phyloP scores from a whole-genome alignment of 2,888 invertebrate genomes.

The Sipunculus nudus region DNA sequence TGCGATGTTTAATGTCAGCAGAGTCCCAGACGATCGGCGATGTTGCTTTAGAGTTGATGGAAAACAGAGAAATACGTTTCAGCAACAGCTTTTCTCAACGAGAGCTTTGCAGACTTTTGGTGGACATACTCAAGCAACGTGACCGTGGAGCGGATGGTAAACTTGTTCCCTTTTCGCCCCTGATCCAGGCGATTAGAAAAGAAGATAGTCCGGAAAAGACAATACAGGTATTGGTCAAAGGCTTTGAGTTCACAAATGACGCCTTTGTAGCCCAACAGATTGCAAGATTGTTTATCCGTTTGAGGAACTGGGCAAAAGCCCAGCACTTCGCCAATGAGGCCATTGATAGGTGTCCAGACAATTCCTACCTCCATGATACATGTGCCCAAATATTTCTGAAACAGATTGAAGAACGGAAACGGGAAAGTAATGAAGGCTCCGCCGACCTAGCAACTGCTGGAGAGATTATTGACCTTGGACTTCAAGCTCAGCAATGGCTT shows the following conservation, averaged over 20 bases:
- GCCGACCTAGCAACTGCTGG: no score
- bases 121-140: constrained; percentile 7
- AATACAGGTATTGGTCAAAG: background rate
- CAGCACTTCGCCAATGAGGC: no score
- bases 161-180: background rate
- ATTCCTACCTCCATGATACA: no score
- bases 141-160: background rate
- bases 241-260: background rate
- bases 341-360: no score
- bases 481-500: no score
- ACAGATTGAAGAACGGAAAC: no score
- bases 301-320: no score
- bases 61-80: constrained; percentile 1
- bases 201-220: background rate
- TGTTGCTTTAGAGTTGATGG: constrained; percentile 10
- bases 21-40: background rate
- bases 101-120: background rate
- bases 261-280: constrained; percentile 7
- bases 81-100: constrained; percentile 1
- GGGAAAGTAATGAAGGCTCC: no score
- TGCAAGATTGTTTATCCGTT: background rate
- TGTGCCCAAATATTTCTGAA: no score
- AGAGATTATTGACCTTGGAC: no score
- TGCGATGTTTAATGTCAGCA: background rate
- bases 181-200: background rate